A percentile compares a stretch with the other conserved stretches of the same genome.
phyloP scores from a whole-genome alignment of 2,888 invertebrate species.

The Dexiosoma caninum region DNA sequence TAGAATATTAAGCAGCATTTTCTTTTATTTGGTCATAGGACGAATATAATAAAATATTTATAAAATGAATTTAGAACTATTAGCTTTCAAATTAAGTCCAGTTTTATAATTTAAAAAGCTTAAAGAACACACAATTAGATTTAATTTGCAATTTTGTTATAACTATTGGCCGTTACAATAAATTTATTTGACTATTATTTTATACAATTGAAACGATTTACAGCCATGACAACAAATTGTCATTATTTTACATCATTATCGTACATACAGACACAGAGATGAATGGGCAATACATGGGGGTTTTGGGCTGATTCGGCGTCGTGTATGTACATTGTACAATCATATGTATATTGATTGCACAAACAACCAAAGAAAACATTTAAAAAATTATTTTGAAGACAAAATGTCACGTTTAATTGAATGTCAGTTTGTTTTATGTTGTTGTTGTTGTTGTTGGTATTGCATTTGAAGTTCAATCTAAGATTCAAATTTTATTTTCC shows the following conservation, averaged over 20 bases:
- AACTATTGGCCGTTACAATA: conserved; percentile 30
- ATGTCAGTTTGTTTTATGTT: conserved; percentile 68
- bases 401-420: conserved; percentile 69
- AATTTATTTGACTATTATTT: conserved; percentile 39
- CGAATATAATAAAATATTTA: neutral
- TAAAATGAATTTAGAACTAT: too few species aligned
- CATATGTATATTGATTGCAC: conserved; percentile 10
- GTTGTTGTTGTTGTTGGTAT: neutral
- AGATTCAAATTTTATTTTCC: conserved; percentile 14
- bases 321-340: too few species aligned
- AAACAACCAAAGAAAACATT: conserved; percentile 51
- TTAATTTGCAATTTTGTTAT: conserved; percentile 8
- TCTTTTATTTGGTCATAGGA: neutral
- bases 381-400: conserved; percentile 54
- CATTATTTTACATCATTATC: conserved; percentile 60
- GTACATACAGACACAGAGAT: neutral
- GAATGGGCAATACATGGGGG: neutral
- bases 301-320: conserved; percentile 13
- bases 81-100: too few species aligned
- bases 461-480: neutral
- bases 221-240: conserved; percentile 55
- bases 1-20: neutral
- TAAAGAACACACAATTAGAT: neutral
- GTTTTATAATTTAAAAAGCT: neutral
- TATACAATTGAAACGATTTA: conserved; percentile 48